phyloP scores from a whole-genome alignment of 2,797 vertebrate species.

The Macropodus opercularis region DNA sequence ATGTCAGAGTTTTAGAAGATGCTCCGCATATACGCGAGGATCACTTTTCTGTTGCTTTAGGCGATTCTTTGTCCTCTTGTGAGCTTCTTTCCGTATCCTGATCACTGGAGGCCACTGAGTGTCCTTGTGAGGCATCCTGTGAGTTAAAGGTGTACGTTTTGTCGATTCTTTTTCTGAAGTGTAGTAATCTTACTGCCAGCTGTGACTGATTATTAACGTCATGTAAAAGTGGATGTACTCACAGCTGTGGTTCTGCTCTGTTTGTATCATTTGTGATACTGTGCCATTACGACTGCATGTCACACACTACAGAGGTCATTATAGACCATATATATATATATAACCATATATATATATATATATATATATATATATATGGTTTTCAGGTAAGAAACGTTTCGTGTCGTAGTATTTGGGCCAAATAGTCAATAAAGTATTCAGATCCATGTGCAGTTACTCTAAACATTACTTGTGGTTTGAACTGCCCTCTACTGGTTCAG shows the following conservation, averaged over 20 bases:
- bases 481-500: conserved; percentile 68
- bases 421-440: conserved; percentile 23
- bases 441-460: not conserved
- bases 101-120: not conserved
- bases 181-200: not conserved
- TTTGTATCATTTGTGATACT: not conserved
- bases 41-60: no score
- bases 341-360: no score
- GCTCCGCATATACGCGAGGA: not conserved
- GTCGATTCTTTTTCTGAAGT: conserved; percentile 3
- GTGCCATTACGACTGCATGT: not conserved
- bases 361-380: no score
- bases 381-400: not conserved
- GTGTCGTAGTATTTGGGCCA: not conserved
- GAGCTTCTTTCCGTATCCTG: not conserved
- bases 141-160: no score
- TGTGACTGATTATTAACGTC: no score
- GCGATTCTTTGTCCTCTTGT: not conserved
- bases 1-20: not conserved
- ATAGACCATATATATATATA: no score
- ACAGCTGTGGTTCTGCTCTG: not conserved
- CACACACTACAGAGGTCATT: conserved; percentile 4
- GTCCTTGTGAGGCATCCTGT: not conserved
- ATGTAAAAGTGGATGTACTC: no score
- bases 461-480: conserved; percentile 39